phyloP scores from a whole-genome alignment of 2,888 invertebrate genomes.

The Dione juno region DNA sequence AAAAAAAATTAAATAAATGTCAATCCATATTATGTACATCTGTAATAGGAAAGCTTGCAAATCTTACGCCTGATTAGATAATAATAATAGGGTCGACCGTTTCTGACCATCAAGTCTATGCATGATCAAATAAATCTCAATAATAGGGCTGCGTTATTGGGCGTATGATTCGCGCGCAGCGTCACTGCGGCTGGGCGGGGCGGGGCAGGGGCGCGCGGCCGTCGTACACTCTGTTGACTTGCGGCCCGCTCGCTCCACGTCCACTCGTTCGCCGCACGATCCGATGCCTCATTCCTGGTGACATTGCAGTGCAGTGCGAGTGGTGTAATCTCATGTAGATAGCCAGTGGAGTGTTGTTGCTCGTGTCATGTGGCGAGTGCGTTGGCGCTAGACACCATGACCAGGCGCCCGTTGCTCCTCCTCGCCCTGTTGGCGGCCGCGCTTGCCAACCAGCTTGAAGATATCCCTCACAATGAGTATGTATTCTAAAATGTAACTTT shows the following conservation, averaged over 20 bases:
- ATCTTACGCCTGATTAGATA: constrained; percentile 25
- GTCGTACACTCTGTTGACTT: constrained; percentile 64
- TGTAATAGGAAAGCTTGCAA: not conserved
- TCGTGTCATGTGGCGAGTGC: constrained; percentile 74
- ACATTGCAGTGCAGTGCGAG: constrained; percentile 67
- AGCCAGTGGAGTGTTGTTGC: constrained; percentile 65
- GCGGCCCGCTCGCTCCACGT: constrained; percentile 66
- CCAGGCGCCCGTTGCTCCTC: constrained; percentile 65
- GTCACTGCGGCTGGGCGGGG: constrained; percentile 74
- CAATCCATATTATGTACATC: not conserved
- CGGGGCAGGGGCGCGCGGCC: constrained; percentile 54
- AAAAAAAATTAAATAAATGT: not conserved
- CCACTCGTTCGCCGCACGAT: constrained; percentile 57
- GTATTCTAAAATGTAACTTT: constrained; percentile 61
- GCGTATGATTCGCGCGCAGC: constrained; percentile 82
- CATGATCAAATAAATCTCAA: constrained; percentile 78
- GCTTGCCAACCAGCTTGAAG: constrained; percentile 91
- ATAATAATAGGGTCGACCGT: constrained; percentile 49
- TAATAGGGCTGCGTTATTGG: constrained; percentile 81
- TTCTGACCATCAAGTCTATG: constrained; percentile 69
- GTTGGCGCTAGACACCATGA: constrained; percentile 71
- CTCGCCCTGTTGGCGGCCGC: constrained; percentile 67
- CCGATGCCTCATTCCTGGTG: constrained; percentile 67
- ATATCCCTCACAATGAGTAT: constrained; percentile 96
- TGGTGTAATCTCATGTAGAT: constrained; percentile 63